phyloP scores from a whole-genome alignment of 2,113 vertebrate species.

The Beaufortia kweichowensis region DNA sequence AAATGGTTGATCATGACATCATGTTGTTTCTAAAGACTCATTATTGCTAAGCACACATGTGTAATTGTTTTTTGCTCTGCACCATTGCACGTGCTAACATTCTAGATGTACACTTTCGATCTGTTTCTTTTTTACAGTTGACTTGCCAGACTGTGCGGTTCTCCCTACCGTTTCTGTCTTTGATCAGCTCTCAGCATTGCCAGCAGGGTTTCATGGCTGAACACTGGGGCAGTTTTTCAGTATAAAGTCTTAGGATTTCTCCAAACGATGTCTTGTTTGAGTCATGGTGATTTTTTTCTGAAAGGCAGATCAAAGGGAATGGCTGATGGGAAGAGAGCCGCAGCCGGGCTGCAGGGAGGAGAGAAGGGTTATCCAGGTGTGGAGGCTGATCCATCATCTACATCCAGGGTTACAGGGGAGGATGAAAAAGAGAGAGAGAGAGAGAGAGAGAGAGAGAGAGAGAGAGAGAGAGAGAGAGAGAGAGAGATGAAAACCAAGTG shows the following conservation, averaged over 20 bases:
- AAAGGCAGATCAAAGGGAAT: conserved; percentile 49
- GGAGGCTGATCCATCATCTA: conserved; percentile 52
- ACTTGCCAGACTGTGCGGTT: neutral
- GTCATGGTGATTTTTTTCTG: conserved; percentile 15
- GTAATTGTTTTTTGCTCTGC: too few species aligned
- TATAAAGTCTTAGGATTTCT: neutral
- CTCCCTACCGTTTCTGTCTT: neutral
- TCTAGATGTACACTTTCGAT: too few species aligned
- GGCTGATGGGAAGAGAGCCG: conserved; percentile 34
- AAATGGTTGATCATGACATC: too few species aligned
- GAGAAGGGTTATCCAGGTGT: conserved; percentile 47
- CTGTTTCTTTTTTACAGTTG: neutral
- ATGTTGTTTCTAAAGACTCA: too few species aligned
- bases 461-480: neutral
- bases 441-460: neutral
- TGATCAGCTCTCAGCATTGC: neutral
- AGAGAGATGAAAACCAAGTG: neutral
- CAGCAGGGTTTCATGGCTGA: neutral
- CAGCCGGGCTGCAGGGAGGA: conserved; percentile 24
- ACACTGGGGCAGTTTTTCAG: neutral
- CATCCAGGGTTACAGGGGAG: neutral
- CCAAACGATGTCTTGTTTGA: neutral
- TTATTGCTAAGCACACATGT: too few species aligned
- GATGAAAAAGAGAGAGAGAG: neutral
- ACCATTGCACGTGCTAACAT: too few species aligned